Evolutionary conservation across 2,888 invertebrate species (phyloP).

Genomic region (Phengaris alcon): DNA sequence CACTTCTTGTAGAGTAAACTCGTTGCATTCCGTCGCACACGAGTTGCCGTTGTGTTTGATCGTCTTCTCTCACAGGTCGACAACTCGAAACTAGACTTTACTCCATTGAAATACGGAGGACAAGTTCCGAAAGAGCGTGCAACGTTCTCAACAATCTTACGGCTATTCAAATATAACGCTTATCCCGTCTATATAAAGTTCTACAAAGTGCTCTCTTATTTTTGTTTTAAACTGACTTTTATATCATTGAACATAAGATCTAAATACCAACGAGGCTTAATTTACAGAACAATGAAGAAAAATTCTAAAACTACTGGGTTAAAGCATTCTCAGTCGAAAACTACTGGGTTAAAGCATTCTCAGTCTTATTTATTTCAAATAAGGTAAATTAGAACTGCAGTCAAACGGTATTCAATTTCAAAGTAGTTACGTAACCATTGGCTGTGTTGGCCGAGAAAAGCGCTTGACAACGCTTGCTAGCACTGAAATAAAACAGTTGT

Average conservation of each 20-base stretch:
- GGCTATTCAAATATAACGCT: neutral
- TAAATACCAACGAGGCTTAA: neutral
- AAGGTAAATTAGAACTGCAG: neutral
- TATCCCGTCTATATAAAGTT: neutral
- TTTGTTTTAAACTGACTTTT: conserved; percentile 14
- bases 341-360: no score
- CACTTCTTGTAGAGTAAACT: conserved; percentile 36
- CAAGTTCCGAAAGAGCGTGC: neutral
- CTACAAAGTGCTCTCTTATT: neutral
- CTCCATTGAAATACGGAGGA: neutral
- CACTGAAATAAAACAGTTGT: no score
- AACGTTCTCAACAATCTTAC: neutral
- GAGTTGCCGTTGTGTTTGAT: conserved; percentile 54
- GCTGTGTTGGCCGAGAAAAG: no score
- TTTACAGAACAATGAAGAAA: conserved; percentile 16
- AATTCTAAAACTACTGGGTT: conserved; percentile 4
- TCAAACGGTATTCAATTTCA: neutral
- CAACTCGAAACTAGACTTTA: conserved; percentile 30
- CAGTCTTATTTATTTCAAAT: neutral
- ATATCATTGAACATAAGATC: neutral
- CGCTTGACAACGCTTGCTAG: no score
- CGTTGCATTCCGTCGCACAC: conserved; percentile 73
- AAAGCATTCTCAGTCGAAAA: no score
- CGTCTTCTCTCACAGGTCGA: neutral
- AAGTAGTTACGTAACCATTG: conserved; percentile 8